phyloP scores from a whole-genome alignment of 2,888 invertebrate genomes.

The Yponomeuta sedellus region DNA sequence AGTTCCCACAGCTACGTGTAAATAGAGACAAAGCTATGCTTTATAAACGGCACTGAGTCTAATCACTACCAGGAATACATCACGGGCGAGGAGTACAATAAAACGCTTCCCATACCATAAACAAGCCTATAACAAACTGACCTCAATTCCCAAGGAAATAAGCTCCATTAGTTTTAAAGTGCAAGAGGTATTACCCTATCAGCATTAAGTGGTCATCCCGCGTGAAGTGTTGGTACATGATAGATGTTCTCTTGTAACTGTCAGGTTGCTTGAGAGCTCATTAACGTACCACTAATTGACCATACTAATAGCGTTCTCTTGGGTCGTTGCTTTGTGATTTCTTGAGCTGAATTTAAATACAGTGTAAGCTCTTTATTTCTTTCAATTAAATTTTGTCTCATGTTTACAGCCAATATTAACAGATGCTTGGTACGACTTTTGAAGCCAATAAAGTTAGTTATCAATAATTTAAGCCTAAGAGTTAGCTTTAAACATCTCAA shows the following conservation, averaged over 20 bases:
- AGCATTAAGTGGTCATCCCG: slow-evolving; percentile 40
- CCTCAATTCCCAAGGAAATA: slow-evolving; percentile 45
- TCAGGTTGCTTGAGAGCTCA: slow-evolving; percentile 57
- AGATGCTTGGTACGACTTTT: too few species aligned
- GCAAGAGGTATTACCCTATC: slow-evolving; percentile 39
- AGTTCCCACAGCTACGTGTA: slow-evolving; percentile 15
- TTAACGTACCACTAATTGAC: slow-evolving; percentile 69
- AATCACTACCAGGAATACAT: slow-evolving; percentile 29
- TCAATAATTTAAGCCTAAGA: too few species aligned
- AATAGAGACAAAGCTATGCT: slow-evolving; percentile 14
- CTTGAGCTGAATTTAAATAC: slow-evolving; percentile 57
- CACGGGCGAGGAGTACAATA: slow-evolving; percentile 27
- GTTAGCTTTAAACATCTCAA: too few species aligned
- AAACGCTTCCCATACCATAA: slow-evolving; percentile 32
- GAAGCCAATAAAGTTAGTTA: too few species aligned
- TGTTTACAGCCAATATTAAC: too few species aligned
- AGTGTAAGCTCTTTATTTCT: not conserved
- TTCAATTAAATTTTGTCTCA: too few species aligned
- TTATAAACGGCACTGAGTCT: slow-evolving; percentile 17
- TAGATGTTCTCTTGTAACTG: slow-evolving; percentile 35
- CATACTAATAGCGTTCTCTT: slow-evolving; percentile 59
- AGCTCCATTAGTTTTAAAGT: slow-evolving; percentile 1
- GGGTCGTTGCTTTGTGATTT: slow-evolving; percentile 55
- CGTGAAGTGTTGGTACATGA: slow-evolving; percentile 25
- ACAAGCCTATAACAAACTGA: slow-evolving; percentile 36